A percentile compares a stretch with the other conserved stretches of the same genome.
Evolutionary conservation across 2,888 invertebrate genomes (phyloP).

Genomic region (Oligia strigilis): DNA sequence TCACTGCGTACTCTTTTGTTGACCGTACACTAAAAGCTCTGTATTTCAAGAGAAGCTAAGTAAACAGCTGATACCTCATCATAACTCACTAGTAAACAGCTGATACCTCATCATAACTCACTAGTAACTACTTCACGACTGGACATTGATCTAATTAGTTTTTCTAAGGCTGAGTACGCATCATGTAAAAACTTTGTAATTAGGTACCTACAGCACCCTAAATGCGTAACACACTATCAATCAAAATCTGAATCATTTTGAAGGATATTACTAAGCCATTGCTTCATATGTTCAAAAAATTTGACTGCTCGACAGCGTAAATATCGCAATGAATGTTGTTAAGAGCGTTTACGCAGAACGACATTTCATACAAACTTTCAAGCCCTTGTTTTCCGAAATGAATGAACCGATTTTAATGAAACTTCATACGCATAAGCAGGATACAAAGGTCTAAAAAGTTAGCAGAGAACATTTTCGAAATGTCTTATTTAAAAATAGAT

Average conservation of each 20-base stretch:
- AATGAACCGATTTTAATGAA: too few species aligned
- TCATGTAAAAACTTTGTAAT: background rate
- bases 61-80: conserved; percentile 3
- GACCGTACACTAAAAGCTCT: background rate
- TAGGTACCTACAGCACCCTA: background rate
- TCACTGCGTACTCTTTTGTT: background rate
- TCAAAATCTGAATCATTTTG: background rate
- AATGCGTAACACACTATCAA: background rate
- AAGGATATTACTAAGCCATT: background rate
- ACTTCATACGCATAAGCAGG: too few species aligned
- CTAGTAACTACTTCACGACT: background rate
- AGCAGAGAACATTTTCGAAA: too few species aligned
- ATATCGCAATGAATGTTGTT: too few species aligned
- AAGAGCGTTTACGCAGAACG: too few species aligned
- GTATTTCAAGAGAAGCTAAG: conserved; percentile 1
- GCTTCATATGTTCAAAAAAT: too few species aligned
- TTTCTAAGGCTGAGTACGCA: conserved; percentile 41
- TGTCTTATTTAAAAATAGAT: too few species aligned
- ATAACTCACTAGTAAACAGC: conserved; percentile 4
- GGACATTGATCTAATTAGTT: conserved; percentile 31
- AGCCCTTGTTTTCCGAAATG: too few species aligned
- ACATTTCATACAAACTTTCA: too few species aligned
- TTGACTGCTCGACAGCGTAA: too few species aligned
- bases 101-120: conserved; percentile 3
- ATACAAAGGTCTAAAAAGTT: too few species aligned